phyloP scores from a whole-genome alignment of 2,113 vertebrate genomes.

The Megalops atlanticus region DNA sequence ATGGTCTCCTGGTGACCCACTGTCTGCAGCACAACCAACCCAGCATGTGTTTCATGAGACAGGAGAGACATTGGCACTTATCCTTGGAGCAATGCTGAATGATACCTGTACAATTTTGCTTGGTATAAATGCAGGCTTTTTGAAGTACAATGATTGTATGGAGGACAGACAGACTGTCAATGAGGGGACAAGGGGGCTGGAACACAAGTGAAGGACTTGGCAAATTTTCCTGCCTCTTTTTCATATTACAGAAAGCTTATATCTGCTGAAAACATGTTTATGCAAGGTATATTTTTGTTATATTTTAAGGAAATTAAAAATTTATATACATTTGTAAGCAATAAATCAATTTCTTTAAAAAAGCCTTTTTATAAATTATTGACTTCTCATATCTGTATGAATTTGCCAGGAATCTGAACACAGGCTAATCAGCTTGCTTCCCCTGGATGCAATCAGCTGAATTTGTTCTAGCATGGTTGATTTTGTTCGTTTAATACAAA shows the following conservation, averaged over 20 bases:
- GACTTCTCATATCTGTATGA: not conserved
- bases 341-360: not conserved
- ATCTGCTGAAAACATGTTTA: not conserved
- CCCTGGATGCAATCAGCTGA: not conserved
- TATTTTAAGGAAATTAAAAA: not conserved
- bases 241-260: not conserved
- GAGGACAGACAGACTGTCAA: not conserved
- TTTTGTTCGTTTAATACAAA: not conserved
- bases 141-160: not conserved
- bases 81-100: not conserved
- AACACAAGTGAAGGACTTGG: not conserved
- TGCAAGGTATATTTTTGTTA: not conserved
- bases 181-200: not conserved
- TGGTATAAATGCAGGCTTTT: too few species aligned
- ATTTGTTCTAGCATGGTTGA: not conserved
- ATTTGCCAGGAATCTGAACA: not conserved
- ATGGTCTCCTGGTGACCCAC: not conserved
- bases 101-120: not conserved
- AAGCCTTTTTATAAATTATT: not conserved
- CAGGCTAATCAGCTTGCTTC: not conserved
- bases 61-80: not conserved
- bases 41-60: too few species aligned
- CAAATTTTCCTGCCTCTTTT: not conserved
- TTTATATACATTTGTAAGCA: not conserved
- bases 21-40: not conserved